A percentile compares a stretch with the other conserved stretches of the same genome.
phyloP scores from a whole-genome alignment of 2,113 vertebrate species.

The Ursus arctos region DNA sequence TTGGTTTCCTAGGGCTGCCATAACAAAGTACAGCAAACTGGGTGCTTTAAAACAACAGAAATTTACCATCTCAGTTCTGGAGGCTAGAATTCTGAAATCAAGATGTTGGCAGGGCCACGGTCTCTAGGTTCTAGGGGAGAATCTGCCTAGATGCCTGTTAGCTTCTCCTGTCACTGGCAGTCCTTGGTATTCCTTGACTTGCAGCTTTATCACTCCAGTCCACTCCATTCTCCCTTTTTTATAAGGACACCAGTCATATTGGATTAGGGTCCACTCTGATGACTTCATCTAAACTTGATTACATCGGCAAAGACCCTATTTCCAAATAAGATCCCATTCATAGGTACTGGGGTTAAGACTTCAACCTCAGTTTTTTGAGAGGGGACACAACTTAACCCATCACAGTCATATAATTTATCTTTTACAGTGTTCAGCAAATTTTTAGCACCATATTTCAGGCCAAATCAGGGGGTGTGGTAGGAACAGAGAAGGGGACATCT shows the following conservation, averaged over 20 bases:
- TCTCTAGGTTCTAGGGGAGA: neutral
- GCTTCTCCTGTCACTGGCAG: neutral
- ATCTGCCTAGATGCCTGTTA: neutral
- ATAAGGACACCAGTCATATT: neutral
- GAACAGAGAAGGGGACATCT: neutral
- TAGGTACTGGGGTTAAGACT: neutral
- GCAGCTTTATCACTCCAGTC: neutral
- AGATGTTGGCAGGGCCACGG: no score
- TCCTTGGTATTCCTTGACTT: neutral
- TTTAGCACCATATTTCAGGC: neutral
- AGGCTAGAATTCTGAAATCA: neutral
- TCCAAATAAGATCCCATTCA: neutral
- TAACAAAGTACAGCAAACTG: neutral
- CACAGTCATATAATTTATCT: neutral
- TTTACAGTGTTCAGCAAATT: neutral
- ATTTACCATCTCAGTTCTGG: neutral
- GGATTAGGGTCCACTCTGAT: neutral
- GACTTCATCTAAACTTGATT: neutral
- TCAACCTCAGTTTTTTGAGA: neutral
- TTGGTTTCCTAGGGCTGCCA: neutral
- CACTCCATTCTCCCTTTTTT: neutral
- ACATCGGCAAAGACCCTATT: neutral
- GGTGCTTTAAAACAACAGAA: conserved; percentile 22
- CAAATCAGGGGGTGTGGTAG: neutral
- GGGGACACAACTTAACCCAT: neutral